Percentiles rank a stretch among this genome's conserved stretches.
phyloP scores from a whole-genome alignment of 2,113 vertebrate species.

The Xenopus borealis region DNA sequence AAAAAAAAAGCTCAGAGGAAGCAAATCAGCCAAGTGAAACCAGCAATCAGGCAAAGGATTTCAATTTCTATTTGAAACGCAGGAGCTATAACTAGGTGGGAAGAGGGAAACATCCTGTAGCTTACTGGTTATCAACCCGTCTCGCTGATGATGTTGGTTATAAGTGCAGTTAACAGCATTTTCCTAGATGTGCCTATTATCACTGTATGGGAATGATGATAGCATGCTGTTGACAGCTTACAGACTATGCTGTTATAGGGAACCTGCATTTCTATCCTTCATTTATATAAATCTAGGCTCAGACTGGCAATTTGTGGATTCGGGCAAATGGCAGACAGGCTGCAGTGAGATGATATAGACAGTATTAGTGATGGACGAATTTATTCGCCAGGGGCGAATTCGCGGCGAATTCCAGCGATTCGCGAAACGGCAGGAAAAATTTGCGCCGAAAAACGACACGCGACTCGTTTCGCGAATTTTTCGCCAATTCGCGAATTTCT shows the following conservation, averaged over 20 bases:
- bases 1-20: conserved; percentile 5
- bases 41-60: conserved; percentile 35
- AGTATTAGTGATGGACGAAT: too few species aligned
- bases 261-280: background rate
- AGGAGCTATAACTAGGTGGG: conserved; percentile 22
- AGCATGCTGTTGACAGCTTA: background rate
- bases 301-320: too few species aligned
- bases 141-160: background rate
- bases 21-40: conserved; percentile 32
- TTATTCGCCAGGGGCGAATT: too few species aligned
- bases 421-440: too few species aligned
- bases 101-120: conserved; percentile 16
- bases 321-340: too few species aligned
- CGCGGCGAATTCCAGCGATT: too few species aligned
- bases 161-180: too few species aligned
- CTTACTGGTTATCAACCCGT: background rate
- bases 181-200: background rate
- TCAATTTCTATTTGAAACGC: conserved; percentile 36
- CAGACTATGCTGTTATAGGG: background rate
- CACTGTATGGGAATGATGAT: background rate
- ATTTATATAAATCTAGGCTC: too few species aligned
- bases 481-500: too few species aligned
- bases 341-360: too few species aligned
- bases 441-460: too few species aligned
- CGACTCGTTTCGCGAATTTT: too few species aligned